Evolutionary conservation across 2,888 invertebrate species (phyloP), one percentile per base, ranked within the genome.

Genomic region (Aelia acuminata): DNA sequence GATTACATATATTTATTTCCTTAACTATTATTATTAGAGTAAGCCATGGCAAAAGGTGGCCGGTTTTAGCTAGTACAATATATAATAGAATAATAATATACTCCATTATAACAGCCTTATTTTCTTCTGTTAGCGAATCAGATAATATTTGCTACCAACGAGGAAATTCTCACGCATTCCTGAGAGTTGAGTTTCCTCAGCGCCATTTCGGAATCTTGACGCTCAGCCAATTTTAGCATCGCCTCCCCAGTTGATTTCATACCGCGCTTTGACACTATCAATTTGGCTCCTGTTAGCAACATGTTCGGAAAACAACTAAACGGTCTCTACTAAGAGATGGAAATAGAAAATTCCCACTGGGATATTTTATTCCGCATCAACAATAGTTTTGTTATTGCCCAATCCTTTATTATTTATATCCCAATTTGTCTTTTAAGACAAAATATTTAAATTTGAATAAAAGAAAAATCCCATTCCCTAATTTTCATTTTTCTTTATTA

Each of bases 211-310:
- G 18, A 70, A 20, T 4, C 5, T 70, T 70, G 63, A 31, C 63
- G 5, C 5, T 5, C 31, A 70, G 63, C 63, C 63, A 70, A 70
- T 57, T 57, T 57, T n/a, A 53, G 15, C 20, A n/a, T 15, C 26
- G 63, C 8, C 35, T 35, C 20, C 5, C 35, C 31, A 70, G 63
- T 35, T 70, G 63, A 70, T 70, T 70, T 70, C 31, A 70, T 70
- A 70, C 63, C 13, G 57, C 63, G 63, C 31, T 70, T 70, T 70
- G 63, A 70, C 63, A 20, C 31, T 70, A 70, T 35, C 63, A 70
- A 31, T 70, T 70, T 70, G 63, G 63, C 63, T 70, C 63, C 31
- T 18, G 63, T 35, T 70, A 18, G 7, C 5, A 35, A 70, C 63
- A 70, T 70, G 35, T 2, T 70, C 63, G 31, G 63, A 70, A 31